phyloP scores from a whole-genome alignment of 1,140 invertebrate species.

The Trachelipus rathkii region DNA sequence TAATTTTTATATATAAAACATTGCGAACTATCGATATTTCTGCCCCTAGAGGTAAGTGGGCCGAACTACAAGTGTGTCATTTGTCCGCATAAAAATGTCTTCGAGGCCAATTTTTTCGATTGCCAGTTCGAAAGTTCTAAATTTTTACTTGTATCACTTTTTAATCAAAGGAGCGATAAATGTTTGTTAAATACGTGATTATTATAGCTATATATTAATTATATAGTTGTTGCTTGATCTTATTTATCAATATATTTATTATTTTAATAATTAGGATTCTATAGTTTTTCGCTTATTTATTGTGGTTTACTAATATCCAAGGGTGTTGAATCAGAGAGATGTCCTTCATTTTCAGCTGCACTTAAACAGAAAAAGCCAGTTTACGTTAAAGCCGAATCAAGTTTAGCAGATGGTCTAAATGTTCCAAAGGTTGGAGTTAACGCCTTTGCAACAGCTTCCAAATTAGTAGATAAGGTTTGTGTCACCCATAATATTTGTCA shows the following conservation, averaged over 20 bases:
- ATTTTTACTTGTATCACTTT: too few relatives aligned
- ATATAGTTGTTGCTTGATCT: not conserved
- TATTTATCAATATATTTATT: not conserved
- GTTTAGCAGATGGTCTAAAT: slow-evolving; percentile 84
- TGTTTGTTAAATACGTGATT: too few relatives aligned
- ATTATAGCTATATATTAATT: not conserved
- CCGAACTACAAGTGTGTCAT: too few relatives aligned
- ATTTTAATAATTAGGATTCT: not conserved
- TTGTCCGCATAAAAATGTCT: too few relatives aligned
- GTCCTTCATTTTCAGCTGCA: slow-evolving; percentile 74
- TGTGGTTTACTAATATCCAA: slow-evolving; percentile 48
- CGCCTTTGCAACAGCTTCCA: slow-evolving; percentile 70
- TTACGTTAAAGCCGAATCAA: slow-evolving; percentile 65
- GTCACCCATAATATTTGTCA: too few relatives aligned
- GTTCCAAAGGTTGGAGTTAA: slow-evolving; percentile 86
- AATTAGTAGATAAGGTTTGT: slow-evolving; percentile 72
- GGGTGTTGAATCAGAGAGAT: slow-evolving; percentile 88
- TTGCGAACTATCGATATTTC: too few relatives aligned
- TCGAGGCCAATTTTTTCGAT: too few relatives aligned
- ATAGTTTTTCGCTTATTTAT: slow-evolving; percentile 28
- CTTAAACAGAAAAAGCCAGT: slow-evolving; percentile 66
- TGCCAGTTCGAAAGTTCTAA: too few relatives aligned
- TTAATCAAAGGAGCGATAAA: too few relatives aligned
- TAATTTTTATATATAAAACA: too few relatives aligned
- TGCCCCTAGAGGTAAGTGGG: too few relatives aligned